Conservation (phyloP, 2,888 invertebrate species). For the Furcula furcula region DNA sequence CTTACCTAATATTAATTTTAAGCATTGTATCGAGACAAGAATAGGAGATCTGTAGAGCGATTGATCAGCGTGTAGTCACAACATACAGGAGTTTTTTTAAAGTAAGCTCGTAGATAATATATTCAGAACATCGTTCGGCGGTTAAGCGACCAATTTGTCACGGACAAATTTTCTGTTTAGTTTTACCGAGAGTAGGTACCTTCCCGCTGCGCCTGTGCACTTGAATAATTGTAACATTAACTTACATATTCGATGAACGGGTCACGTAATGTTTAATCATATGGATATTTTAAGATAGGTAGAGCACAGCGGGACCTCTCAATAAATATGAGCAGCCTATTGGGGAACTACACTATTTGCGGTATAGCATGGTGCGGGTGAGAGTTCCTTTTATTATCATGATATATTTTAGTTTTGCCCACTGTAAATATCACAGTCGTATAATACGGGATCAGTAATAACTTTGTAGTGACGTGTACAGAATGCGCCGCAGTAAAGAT, state of each 20-base stretch:
- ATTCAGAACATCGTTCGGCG: conserved; percentile 54
- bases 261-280: conserved; percentile 23
- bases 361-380: too few relatives aligned
- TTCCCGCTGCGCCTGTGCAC: conserved; percentile 32
- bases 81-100: conserved; percentile 37
- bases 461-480: too few relatives aligned
- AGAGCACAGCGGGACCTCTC: too few relatives aligned
- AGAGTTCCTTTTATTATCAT: too few relatives aligned
- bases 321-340: too few relatives aligned
- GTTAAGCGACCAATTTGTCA: conserved; percentile 65
- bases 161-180: conserved; percentile 60
- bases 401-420: too few relatives aligned
- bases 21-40: conserved; percentile 12
- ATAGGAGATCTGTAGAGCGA: conserved; percentile 13
- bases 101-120: conserved; percentile 50
- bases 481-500: too few relatives aligned
- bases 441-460: too few relatives aligned
- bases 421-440: too few relatives aligned
- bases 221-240: conserved; percentile 39
- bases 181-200: conserved; percentile 39
- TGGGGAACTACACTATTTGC: too few relatives aligned
- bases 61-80: conserved; percentile 19
- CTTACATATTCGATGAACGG: conserved; percentile 20
- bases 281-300: too few relatives aligned
- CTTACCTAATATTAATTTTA: conserved; percentile 16